Evolutionary conservation across 2,113 vertebrate genomes (phyloP), one percentile per base, ranked within the genome.

Genomic region (Oryzias melastigma): DNA sequence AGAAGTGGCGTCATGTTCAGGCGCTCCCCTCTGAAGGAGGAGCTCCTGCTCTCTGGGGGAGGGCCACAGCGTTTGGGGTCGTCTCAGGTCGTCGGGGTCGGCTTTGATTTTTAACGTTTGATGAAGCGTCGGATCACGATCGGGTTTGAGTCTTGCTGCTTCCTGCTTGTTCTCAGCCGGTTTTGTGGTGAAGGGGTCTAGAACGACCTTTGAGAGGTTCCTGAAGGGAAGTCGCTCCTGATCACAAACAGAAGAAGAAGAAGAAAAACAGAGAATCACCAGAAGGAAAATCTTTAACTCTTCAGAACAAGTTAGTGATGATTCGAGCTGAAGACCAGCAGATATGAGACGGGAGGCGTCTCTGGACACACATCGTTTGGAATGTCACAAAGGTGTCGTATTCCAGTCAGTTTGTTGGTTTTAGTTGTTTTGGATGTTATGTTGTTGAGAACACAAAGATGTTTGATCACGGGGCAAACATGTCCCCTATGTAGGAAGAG

Each of bases 1-100:
- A 90, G 0, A 91, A 90, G 87, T 85, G 89, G 74, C 50, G 25
- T 77, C 49, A 13, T 48, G 67, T 24, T 50, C 51, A 44, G 47
- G 42, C 41, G 4, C 0, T 13, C 4, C 22, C 47, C 42, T 6
- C 4, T 41, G 65, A 25, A 44, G 61, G 6, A 54, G 59, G 0
- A 1, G 3, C 2, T 70, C 46, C 7, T 16, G 22, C 5, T 55
- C 4, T 0, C 1, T 1, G 22, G 45, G 12, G 8, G 14, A 70
- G 18, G 57, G 45, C 70, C 65, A 59, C 0, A 5, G 14, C 0
- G 41, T 52, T 14, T 0, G 15, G 16, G 62, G 8, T 0, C 18
- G 24, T 16, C 61, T 68, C 0, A 52, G 52, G 5, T 42, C 52
- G 22, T 86, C 86, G 0, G 80, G 78, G 24, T 86, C 84, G 0